Percentiles rank a stretch among this genome's conserved stretches.
phyloP scores from a whole-genome alignment of 2,888 invertebrate genomes.

The Troides helena region DNA sequence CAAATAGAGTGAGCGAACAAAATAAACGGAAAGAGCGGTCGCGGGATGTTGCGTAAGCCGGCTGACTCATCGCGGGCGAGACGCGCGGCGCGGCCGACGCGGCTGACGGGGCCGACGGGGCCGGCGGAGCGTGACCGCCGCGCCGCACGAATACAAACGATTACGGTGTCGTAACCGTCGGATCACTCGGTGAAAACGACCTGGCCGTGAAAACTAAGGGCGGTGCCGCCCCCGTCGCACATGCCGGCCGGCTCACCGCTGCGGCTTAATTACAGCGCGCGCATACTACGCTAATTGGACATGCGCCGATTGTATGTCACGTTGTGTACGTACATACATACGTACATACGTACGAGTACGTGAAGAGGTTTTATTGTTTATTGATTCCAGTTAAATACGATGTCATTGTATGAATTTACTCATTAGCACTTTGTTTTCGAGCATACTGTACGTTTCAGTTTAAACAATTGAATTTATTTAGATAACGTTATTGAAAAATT shows the following conservation, averaged over 20 bases:
- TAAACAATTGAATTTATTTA: not conserved
- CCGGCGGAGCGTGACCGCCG: conserved; percentile 61
- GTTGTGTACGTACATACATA: not conserved
- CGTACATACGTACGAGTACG: not conserved
- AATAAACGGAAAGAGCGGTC: conserved; percentile 50
- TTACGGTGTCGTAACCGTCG: conserved; percentile 49
- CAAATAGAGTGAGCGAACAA: conserved; percentile 54
- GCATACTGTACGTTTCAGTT: not conserved
- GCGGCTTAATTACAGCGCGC: conserved; percentile 6
- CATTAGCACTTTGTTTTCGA: not conserved
- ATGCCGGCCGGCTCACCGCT: conserved; percentile 5
- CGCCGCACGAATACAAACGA: conserved; percentile 46
- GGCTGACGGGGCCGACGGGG: conserved; percentile 46
- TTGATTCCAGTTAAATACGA: not conserved
- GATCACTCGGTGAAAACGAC: conserved; percentile 52
- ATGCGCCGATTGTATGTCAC: conserved; percentile 1
- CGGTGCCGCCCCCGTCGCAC: conserved; percentile 33
- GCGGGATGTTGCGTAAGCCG: conserved; percentile 54
- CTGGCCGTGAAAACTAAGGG: conserved; percentile 60
- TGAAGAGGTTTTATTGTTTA: not conserved
- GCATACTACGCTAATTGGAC: conserved; percentile 14
- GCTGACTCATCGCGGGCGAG: conserved; percentile 50
- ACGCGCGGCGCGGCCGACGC: conserved; percentile 1
- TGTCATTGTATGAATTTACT: not conserved
- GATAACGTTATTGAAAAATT: not conserved